These are phyloP conservation scores for Chelmon rostratus DNA, from an alignment of 2,797 vertebrate genomes.

Conservation along the genomic window DNA sequence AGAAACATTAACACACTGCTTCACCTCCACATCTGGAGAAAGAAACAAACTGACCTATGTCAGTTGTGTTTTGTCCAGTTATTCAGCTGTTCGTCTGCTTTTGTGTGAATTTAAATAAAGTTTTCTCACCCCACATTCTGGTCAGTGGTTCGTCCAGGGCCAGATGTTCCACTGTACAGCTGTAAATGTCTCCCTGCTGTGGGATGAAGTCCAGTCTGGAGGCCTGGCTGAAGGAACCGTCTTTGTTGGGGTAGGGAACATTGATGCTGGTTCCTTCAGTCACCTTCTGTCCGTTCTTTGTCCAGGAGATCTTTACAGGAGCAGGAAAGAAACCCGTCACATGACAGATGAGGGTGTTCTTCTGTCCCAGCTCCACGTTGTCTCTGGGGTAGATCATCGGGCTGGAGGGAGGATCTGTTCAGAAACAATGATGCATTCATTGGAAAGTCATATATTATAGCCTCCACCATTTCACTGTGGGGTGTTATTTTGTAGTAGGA, in stretches of 20 bases:
- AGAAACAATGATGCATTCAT: too few relatives aligned
- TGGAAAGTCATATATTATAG: too few relatives aligned
- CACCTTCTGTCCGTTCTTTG: slow-evolving; percentile 55
- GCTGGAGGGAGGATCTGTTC: slow-evolving; percentile 49
- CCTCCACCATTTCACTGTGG: too few relatives aligned
- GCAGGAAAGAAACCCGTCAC: slow-evolving; percentile 67
- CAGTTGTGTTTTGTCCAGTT: neutral
- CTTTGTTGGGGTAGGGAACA: slow-evolving; percentile 23
- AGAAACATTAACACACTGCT: too few relatives aligned
- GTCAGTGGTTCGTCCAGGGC: slow-evolving; percentile 1
- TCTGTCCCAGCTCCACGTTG: slow-evolving; percentile 3
- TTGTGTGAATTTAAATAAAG: neutral
- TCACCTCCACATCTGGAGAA: neutral
- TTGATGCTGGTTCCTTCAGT: slow-evolving; percentile 36
- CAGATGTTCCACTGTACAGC: slow-evolving; percentile 55
- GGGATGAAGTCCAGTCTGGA: slow-evolving; percentile 59
- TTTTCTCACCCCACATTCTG: slow-evolving; percentile 49
- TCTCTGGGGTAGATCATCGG: slow-evolving; percentile 59
- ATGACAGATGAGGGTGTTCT: slow-evolving; percentile 65
- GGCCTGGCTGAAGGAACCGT: slow-evolving; percentile 37
- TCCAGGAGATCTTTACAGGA: slow-evolving; percentile 67
- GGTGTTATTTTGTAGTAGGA: too few relatives aligned
- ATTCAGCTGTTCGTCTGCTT: too few relatives aligned
- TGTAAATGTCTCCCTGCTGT: slow-evolving; percentile 63
- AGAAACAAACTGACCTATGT: neutral